Conservation (phyloP, 2,888 invertebrate species). For the Phortica okadai region DNA sequence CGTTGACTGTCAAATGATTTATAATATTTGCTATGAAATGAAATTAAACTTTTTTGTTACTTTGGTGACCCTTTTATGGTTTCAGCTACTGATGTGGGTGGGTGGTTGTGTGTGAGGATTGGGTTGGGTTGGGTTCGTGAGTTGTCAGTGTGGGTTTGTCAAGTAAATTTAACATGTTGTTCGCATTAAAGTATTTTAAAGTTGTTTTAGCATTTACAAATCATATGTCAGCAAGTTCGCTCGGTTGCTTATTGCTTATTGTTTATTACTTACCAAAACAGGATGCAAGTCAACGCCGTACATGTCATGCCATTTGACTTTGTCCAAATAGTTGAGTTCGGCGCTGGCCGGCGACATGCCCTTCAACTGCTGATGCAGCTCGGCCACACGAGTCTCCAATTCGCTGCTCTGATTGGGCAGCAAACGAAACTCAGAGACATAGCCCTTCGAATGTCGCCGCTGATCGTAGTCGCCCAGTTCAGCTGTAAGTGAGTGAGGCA, state of each 20-base stretch:
- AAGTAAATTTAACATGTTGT: background rate
- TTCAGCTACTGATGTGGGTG: slow-evolving; percentile 25
- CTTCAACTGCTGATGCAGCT: slow-evolving; percentile 91
- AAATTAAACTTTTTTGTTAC: slow-evolving; percentile 64
- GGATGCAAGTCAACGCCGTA: slow-evolving; percentile 98
- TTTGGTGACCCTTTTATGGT: slow-evolving; percentile 57
- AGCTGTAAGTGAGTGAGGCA: slow-evolving; percentile 80
- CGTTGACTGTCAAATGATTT: slow-evolving; percentile 64
- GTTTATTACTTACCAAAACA: slow-evolving; percentile 85
- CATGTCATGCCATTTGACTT: slow-evolving; percentile 99
- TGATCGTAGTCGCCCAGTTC: slow-evolving; percentile 97
- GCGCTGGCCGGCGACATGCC: slow-evolving; percentile 87
- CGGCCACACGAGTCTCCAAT: slow-evolving; percentile 90
- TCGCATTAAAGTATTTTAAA: background rate
- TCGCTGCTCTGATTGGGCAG: slow-evolving; percentile 94
- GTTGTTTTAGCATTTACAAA: slow-evolving; percentile 6
- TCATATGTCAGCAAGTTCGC: too few relatives aligned
- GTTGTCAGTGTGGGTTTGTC: background rate
- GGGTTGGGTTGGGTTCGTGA: background rate
- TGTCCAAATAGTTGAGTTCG: slow-evolving; percentile 95
- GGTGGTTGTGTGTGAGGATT: slow-evolving; percentile 28
- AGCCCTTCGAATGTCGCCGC: slow-evolving; percentile 90
- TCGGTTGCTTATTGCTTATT: too few relatives aligned
- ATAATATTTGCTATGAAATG: slow-evolving; percentile 67
- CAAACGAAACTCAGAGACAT: slow-evolving; percentile 96